A percentile compares a stretch with the other conserved stretches of the same genome.
Evolutionary conservation across 2,113 vertebrate species (phyloP).

Genomic region (Hemibagrus wyckioides): DNA sequence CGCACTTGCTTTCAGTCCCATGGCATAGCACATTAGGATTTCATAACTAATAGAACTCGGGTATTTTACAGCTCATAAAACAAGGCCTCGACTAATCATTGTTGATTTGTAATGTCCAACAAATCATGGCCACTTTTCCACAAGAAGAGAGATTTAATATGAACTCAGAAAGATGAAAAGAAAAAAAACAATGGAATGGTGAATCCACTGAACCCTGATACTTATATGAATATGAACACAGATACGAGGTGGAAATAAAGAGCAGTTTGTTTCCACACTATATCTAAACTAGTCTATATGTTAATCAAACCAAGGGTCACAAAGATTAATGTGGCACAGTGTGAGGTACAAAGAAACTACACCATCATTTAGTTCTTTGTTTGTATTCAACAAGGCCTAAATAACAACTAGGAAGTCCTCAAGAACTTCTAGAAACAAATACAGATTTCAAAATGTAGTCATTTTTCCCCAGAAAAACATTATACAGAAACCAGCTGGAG

Average conservation of each 20-base stretch:
- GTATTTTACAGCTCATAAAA: neutral
- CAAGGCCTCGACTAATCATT: neutral
- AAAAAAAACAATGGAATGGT: conserved; percentile 11
- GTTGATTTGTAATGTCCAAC: neutral
- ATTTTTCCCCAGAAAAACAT: neutral
- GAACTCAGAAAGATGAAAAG: neutral
- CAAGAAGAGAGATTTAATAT: neutral
- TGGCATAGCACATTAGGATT: neutral
- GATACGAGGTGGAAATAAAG: conserved; percentile 16
- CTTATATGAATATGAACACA: conserved; percentile 15
- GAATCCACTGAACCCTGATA: conserved; percentile 29
- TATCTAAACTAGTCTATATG: neutral
- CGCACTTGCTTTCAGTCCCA: conserved; percentile 28
- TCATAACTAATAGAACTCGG: neutral
- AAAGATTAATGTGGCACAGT: neutral
- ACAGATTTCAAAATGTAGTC: neutral
- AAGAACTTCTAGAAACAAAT: neutral
- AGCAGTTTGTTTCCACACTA: neutral
- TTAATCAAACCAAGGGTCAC: neutral
- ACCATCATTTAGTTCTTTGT: neutral
- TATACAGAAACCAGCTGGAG: neutral
- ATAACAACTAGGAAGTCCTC: neutral
- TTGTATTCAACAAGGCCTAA: neutral
- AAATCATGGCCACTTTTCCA: neutral
- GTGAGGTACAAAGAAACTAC: neutral